phyloP scores from a whole-genome alignment of 2,888 invertebrate genomes.

The Stenodema calcarata region DNA sequence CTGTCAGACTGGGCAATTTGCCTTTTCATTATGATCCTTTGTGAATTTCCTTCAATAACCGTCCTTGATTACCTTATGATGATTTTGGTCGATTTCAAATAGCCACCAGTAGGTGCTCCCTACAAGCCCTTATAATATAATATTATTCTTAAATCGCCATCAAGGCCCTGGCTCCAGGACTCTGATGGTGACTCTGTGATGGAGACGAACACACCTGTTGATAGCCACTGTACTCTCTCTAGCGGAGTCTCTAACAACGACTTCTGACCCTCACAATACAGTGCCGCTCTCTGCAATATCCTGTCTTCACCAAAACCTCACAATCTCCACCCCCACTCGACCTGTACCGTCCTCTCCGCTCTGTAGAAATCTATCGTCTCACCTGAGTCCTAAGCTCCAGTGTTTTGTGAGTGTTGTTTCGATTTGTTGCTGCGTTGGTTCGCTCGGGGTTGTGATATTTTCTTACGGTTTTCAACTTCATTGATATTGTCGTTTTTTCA shows the following conservation, averaged over 20 bases:
- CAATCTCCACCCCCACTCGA: not conserved
- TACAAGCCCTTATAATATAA: too few relatives aligned
- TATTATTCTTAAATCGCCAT: too few relatives aligned
- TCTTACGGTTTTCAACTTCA: not conserved
- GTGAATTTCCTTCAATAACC: too few relatives aligned
- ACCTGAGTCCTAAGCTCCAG: not conserved
- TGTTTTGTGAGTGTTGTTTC: not conserved
- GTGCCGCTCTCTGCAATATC: not conserved
- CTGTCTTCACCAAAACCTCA: not conserved
- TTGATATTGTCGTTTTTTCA: not conserved
- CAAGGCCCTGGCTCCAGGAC: too few relatives aligned
- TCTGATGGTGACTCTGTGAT: not conserved
- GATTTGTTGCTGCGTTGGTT: not conserved
- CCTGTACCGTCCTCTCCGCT: not conserved
- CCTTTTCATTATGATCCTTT: too few relatives aligned
- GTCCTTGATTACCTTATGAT: too few relatives aligned
- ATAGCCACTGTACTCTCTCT: not conserved
- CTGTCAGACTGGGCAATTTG: too few relatives aligned
- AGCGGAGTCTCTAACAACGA: not conserved
- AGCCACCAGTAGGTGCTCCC: too few relatives aligned
- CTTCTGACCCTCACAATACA: not conserved
- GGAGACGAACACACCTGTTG: not conserved
- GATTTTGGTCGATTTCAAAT: too few relatives aligned
- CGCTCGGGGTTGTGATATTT: not conserved
- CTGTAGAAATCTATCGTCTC: constrained; percentile 2